phyloP scores from a whole-genome alignment of 92 coral and sea anemone genomes.

The Meandrina meandrites region DNA sequence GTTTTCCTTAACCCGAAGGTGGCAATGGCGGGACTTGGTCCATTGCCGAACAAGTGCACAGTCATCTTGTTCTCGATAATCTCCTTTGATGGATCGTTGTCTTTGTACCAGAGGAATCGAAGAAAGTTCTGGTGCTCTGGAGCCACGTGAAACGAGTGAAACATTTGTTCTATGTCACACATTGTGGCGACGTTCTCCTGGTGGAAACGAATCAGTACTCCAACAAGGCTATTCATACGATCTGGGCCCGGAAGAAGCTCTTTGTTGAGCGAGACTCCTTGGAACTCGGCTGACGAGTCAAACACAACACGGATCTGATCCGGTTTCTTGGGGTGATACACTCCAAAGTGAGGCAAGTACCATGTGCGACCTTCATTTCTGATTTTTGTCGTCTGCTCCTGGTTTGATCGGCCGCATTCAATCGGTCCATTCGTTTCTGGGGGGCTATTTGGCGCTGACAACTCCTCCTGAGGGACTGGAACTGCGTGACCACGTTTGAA shows the following conservation, averaged over 20 bases:
- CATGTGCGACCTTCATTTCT: neutral
- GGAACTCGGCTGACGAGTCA: neutral
- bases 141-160: no score
- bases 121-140: slow-evolving; percentile 22
- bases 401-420: neutral
- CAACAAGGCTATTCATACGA: neutral
- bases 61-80: slow-evolving; percentile 12
- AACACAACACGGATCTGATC: slow-evolving; percentile 8
- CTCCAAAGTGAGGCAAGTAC: neutral
- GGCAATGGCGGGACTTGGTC: neutral
- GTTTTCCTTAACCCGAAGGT: neutral
- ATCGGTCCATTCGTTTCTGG: neutral
- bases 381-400: no score
- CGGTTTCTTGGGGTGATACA: neutral
- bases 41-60: neutral
- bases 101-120: slow-evolving; percentile 14
- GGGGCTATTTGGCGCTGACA: neutral
- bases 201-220: neutral
- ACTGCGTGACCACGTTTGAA: slow-evolving; percentile 12
- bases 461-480: slow-evolving; percentile 9
- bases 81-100: neutral
- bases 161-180: slow-evolving; percentile 12
- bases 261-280: neutral
- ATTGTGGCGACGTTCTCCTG: slow-evolving; percentile 9
- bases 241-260: slow-evolving; percentile 1